Percentiles rank a stretch among this genome's conserved stretches.
Evolutionary conservation across 35 echinoderm and acorn worm genomes (phyloP).

Genomic region (Apostichopus californicus): DNA sequence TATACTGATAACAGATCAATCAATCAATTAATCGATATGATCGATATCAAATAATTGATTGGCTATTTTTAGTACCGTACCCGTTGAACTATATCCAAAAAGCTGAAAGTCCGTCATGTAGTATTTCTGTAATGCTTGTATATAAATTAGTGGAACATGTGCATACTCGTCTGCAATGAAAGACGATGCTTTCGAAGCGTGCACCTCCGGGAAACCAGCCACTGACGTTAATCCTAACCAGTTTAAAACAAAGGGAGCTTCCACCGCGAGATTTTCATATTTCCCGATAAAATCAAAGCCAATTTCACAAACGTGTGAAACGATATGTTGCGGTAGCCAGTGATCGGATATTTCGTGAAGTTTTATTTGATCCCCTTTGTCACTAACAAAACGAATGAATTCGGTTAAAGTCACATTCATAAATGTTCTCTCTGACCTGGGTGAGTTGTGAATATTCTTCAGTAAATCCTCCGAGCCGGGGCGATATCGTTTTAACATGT

Average conservation of each 20-base stretch:
- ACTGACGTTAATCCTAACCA: slow-evolving; percentile 54
- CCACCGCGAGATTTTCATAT: slow-evolving; percentile 76
- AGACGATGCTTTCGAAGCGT: slow-evolving; percentile 38
- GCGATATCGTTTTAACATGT: slow-evolving; percentile 61
- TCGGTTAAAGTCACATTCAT: slow-evolving; percentile 60
- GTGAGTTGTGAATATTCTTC: not conserved
- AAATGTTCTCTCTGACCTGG: not conserved
- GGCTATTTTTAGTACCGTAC: not conserved
- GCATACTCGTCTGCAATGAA: slow-evolving; percentile 61
- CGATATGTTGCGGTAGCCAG: slow-evolving; percentile 68
- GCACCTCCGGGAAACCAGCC: slow-evolving; percentile 54
- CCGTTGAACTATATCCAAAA: slow-evolving; percentile 66
- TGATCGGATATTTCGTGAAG: slow-evolving; percentile 65
- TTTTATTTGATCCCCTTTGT: slow-evolving; percentile 27
- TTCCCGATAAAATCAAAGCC: slow-evolving; percentile 81
- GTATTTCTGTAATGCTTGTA: slow-evolving; percentile 51
- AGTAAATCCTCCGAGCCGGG: slow-evolving; percentile 11
- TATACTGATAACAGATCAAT: too few relatives aligned
- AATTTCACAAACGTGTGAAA: slow-evolving; percentile 70
- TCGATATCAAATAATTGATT: slow-evolving; percentile 21
- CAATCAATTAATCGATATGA: not conserved
- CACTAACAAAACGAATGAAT: slow-evolving; percentile 61
- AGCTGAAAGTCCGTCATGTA: slow-evolving; percentile 66
- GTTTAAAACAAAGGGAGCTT: slow-evolving; percentile 67
- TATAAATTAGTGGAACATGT: slow-evolving; percentile 46